A percentile compares a stretch with the other conserved stretches of the same genome.
Conservation (phyloP, 2,888 invertebrate genomes). For the Tachina lurida region DNA sequence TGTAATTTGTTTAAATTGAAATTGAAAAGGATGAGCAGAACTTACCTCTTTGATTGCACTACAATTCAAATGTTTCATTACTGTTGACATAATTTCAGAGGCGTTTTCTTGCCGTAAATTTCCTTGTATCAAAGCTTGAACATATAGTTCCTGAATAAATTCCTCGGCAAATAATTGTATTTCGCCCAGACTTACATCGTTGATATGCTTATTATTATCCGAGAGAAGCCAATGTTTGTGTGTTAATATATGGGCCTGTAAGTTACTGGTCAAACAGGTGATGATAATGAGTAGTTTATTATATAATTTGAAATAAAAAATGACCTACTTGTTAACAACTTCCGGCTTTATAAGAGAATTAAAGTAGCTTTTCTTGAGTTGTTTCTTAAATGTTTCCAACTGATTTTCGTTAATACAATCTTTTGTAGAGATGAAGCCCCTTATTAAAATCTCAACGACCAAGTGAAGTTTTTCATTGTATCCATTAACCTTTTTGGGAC, state of each 20-base stretch:
- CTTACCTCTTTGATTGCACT: slow-evolving; percentile 76
- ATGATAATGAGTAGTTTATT: neutral
- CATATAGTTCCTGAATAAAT: slow-evolving; percentile 86
- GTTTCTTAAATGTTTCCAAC: slow-evolving; percentile 86
- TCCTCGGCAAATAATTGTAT: slow-evolving; percentile 85
- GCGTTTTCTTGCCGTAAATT: slow-evolving; percentile 88
- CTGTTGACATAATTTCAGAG: slow-evolving; percentile 85
- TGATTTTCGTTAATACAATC: slow-evolving; percentile 84
- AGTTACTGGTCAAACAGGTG: slow-evolving; percentile 84
- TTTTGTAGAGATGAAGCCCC: slow-evolving; percentile 86
- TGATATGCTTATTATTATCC: slow-evolving; percentile 86
- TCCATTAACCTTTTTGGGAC: slow-evolving; percentile 77
- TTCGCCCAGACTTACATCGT: slow-evolving; percentile 85
- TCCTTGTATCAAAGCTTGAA: slow-evolving; percentile 91
- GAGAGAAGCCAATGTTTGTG: slow-evolving; percentile 87
- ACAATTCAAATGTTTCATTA: slow-evolving; percentile 85
- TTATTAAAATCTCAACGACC: slow-evolving; percentile 87
- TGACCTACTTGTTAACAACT: slow-evolving; percentile 86
- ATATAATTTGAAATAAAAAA: neutral
- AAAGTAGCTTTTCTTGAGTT: slow-evolving; percentile 86
- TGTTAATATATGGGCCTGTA: slow-evolving; percentile 87
- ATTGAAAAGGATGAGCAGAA: neutral
- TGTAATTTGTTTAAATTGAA: neutral
- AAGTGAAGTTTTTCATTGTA: slow-evolving; percentile 84
- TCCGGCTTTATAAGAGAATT: slow-evolving; percentile 90